A percentile compares a stretch with the other conserved stretches of the same genome.
Conservation (phyloP, 2,797 vertebrate species). For the Tragelaphus eurycerus region DNA sequence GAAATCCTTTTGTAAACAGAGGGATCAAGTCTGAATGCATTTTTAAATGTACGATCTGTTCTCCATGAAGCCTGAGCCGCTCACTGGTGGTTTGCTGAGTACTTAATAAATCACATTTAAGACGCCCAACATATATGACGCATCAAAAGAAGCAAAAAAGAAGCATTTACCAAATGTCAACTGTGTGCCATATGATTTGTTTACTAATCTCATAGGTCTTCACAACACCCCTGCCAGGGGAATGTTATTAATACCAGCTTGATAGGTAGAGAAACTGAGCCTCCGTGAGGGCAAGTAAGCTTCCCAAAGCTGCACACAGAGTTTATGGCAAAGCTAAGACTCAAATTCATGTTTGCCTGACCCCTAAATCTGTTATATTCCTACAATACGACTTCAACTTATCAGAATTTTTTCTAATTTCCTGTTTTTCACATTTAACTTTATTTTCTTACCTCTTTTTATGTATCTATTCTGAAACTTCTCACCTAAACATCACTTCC, state of each 20-base stretch:
- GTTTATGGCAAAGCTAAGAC: neutral
- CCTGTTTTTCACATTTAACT: neutral
- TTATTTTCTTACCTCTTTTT: neutral
- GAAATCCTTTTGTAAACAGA: conserved; percentile 14
- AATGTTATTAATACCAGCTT: conserved; percentile 6
- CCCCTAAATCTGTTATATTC: neutral
- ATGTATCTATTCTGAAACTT: neutral
- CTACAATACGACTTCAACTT: neutral
- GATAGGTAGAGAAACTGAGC: neutral
- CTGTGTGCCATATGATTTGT: neutral
- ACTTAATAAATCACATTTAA: conserved; percentile 20
- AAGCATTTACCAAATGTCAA: neutral
- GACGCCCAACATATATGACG: neutral
- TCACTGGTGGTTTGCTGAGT: neutral
- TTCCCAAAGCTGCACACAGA: neutral
- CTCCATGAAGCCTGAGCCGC: neutral
- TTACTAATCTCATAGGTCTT: neutral
- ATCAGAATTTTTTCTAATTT: neutral
- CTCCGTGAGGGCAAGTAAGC: neutral
- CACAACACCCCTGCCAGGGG: neutral
- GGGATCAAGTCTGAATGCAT: neutral
- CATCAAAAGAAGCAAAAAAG: neutral
- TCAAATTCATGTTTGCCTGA: neutral
- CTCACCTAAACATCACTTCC: neutral
- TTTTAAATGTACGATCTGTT: conserved; percentile 1